These are phyloP conservation scores for Erebia palarica DNA, from an alignment of 2,888 invertebrate species.

Conservation along the genomic window DNA sequence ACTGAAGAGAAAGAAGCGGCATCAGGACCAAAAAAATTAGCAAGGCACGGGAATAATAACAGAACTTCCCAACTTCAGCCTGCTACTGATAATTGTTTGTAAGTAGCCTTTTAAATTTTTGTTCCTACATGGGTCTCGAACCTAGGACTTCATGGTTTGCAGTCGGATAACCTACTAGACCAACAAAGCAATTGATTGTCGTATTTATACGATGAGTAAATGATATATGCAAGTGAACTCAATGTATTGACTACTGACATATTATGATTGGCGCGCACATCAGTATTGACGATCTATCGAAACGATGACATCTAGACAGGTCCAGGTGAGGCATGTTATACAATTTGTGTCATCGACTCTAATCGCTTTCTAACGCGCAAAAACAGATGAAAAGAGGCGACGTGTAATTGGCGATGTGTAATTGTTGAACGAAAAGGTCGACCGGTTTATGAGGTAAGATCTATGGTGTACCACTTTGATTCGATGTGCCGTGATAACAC, in stretches of 20 bases:
- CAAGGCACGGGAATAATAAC: too few relatives aligned
- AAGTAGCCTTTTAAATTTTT: too few relatives aligned
- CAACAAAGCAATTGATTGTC: too few relatives aligned
- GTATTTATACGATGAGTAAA: not conserved
- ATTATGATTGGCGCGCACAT: slow-evolving; percentile 64
- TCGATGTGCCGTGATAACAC: slow-evolving; percentile 48
- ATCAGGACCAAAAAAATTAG: too few relatives aligned
- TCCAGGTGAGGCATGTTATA: slow-evolving; percentile 63
- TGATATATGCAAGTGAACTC: slow-evolving; percentile 20
- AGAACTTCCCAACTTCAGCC: too few relatives aligned
- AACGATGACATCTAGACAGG: slow-evolving; percentile 69
- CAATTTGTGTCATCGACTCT: slow-evolving; percentile 48
- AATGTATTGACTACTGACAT: slow-evolving; percentile 45
- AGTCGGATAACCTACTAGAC: too few relatives aligned
- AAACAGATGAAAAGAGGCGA: slow-evolving; percentile 49
- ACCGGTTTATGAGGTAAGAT: slow-evolving; percentile 21
- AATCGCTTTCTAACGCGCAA: slow-evolving; percentile 60
- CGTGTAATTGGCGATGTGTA: slow-evolving; percentile 43
- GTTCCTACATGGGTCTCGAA: too few relatives aligned
- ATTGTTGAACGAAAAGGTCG: slow-evolving; percentile 60
- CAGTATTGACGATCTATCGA: slow-evolving; percentile 49
- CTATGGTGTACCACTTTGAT: slow-evolving; percentile 19
- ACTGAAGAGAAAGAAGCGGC: too few relatives aligned
- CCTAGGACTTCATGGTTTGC: too few relatives aligned
- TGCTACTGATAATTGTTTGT: too few relatives aligned